Evolutionary conservation across 92 coral and sea anemone genomes (phyloP), one percentile per base, ranked within the genome.

Genomic region (Bergia sp.): DNA sequence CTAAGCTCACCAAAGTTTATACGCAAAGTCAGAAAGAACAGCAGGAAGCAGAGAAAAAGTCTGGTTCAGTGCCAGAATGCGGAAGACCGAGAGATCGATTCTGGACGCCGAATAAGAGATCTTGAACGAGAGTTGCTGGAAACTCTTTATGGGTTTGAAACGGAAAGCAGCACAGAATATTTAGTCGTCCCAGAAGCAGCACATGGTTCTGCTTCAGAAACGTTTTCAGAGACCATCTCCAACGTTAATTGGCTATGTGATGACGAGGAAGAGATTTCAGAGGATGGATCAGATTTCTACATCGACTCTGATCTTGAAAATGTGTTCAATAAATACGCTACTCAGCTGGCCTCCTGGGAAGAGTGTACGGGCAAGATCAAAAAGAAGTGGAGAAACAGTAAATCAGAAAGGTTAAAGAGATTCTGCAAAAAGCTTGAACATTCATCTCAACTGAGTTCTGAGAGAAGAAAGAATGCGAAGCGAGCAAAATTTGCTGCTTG

Each of bases 251-350:
- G 43, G 8, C 37, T 5, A 7, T 84, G 36, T 13, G 42, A 36
- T 21, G 23, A 3, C 15, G 45, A 49, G 53, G 79, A 84, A 36
- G 79, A 1, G 61, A 69, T 44, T 84, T 23, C 42, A 23, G 87
- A 84, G 8, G 66, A 71, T 69, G 87, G 72, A 84, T 84, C 75
- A n/a, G 61, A 6, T 23, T 15, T 1, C 23, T 41, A 6, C 53
- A 4, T 76, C 45, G 67, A 84, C 38, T 44, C 79, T 5, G 87
- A 84, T 49, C 61, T 84, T 84, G 87, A 84, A 15, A 21, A 71
- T 84, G 65, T 84, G 43, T 47, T 84, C 36, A 36, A 7, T 71
- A 84, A 50, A 45, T 84, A 84, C 87, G 37, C 78, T 55, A 47
- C 39, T 47, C 21, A 84, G 29, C 18, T 84, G 75, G 44, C 36